Evolutionary conservation across 2,888 invertebrate species (phyloP).

Genomic region (Dioctria rufipes): DNA sequence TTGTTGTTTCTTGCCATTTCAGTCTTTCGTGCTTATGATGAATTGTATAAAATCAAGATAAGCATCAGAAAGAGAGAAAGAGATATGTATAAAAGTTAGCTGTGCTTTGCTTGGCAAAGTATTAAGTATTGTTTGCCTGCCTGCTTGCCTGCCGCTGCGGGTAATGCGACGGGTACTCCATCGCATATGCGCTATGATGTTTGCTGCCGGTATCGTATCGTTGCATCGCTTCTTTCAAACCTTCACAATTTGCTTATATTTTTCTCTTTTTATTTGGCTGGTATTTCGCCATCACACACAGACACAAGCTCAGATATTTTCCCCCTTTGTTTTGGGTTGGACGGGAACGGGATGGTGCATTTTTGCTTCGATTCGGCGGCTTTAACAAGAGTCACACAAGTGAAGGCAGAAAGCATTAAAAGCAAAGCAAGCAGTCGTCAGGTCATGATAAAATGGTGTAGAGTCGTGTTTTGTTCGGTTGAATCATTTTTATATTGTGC

Average conservation of each 20-base stretch:
- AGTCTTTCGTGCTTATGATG: background rate
- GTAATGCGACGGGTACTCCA: background rate
- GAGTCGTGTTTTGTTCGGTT: constrained; percentile 32
- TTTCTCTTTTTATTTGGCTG: constrained; percentile 16
- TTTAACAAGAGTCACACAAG: background rate
- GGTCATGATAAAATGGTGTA: constrained; percentile 40
- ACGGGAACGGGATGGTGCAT: background rate
- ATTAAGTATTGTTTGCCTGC: too few species aligned
- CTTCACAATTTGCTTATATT: background rate
- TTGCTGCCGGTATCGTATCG: background rate
- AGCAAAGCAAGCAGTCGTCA: constrained; percentile 26
- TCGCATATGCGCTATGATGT: background rate
- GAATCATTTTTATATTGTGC: constrained; percentile 22
- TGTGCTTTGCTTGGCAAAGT: too few species aligned
- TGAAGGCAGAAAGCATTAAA: background rate
- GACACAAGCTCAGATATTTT: too few species aligned
- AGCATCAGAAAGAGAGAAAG: too few species aligned
- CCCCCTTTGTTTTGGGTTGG: too few species aligned
- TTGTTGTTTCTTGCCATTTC: constrained; percentile 31
- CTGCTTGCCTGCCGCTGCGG: background rate
- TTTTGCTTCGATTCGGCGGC: constrained; percentile 7
- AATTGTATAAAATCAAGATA: too few species aligned
- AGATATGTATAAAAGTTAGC: too few species aligned
- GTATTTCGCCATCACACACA: too few species aligned
- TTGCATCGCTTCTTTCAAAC: too few species aligned